phyloP scores from a whole-genome alignment of 2,888 invertebrate genomes.

The Miltochrista miniata region DNA sequence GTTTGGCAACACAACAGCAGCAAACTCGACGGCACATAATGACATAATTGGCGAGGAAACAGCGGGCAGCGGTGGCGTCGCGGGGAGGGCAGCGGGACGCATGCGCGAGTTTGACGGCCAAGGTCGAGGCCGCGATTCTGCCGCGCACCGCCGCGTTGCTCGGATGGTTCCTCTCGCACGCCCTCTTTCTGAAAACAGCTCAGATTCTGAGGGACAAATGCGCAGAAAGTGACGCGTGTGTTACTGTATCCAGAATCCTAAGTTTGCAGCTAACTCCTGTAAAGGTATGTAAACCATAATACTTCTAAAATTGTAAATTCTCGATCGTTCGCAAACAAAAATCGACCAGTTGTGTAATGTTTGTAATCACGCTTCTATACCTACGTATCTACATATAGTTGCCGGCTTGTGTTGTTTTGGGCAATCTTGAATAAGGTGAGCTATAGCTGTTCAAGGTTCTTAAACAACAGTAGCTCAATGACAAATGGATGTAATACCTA shows the following conservation, averaged over 20 bases:
- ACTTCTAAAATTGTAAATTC: slow-evolving; percentile 5
- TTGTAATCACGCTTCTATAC: slow-evolving; percentile 55
- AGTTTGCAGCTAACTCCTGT: slow-evolving; percentile 18
- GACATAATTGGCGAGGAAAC: slow-evolving; percentile 78
- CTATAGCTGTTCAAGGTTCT: slow-evolving; percentile 16
- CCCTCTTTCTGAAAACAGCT: slow-evolving; percentile 65
- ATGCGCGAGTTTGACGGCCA: slow-evolving; percentile 83
- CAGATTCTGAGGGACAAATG: slow-evolving; percentile 52
- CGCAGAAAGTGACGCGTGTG: slow-evolving; percentile 71
- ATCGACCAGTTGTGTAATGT: slow-evolving; percentile 60
- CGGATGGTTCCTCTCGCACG: slow-evolving; percentile 60
- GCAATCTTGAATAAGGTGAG: slow-evolving; percentile 20
- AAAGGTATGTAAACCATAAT: slow-evolving; percentile 51
- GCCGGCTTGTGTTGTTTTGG: slow-evolving; percentile 38
- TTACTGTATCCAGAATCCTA: slow-evolving; percentile 27
- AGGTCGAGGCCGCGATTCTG: slow-evolving; percentile 82
- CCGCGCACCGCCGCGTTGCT: slow-evolving; percentile 79
- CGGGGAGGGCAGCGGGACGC: slow-evolving; percentile 68
- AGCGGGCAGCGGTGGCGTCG: slow-evolving; percentile 35
- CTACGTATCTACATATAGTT: slow-evolving; percentile 12
- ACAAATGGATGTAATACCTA: slow-evolving; percentile 13
- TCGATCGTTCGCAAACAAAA: slow-evolving; percentile 23
- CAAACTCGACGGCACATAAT: slow-evolving; percentile 68
- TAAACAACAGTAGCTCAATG: slow-evolving; percentile 33
- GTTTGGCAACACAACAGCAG: slow-evolving; percentile 73